Evolutionary conservation across 1,140 invertebrate species (phyloP), one percentile per base, ranked within the genome.

Genomic region (Drosophila santomea): DNA sequence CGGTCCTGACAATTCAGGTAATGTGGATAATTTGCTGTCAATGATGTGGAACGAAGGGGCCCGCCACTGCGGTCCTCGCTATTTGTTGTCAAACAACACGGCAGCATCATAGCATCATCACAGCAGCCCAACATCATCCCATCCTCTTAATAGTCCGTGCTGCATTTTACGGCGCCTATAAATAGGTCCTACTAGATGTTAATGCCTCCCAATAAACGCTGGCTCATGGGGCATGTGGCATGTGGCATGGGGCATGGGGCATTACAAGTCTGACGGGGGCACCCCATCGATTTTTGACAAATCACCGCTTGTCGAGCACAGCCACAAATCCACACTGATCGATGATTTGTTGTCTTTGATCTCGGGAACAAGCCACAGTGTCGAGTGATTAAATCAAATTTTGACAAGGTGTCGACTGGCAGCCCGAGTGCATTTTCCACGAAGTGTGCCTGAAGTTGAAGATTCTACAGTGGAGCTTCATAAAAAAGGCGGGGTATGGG

Each of bases 11-110:
- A 88, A 89, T 88, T 88, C 83, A 88, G 83, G 83, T 88, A 88
- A 88, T 88, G 83, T 88, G 83, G 83, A 88, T 88, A 88, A 88
- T 88, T 88, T 88, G 83, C 83, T 88, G 83, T 89, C 83, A 89
- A 89, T 88, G 83, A 88, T 88, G 83, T 88, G 83, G 88, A 88
- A 88, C 83, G 83, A 71, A 72, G 72, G 72, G 79, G 66, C 66
- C 51, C 55, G 50, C 68, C 50, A 43, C 32, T 45, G 55, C 50
- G 39, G 48, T 86, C 55, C 83, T 76, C 41, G 64, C 79, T 88
- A 89, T 88, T 88, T 88, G 83, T 88, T 88, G 83, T 88, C 80
- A 88, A 88, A 88, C 84, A 86, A 86, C 74, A 25, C 45, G 14
- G 45, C 45, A 4, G 4, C 43, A 20, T 17, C 17, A 14, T 0